phyloP scores from a whole-genome alignment of 1,140 invertebrate genomes.

The Drosophila serrata region DNA sequence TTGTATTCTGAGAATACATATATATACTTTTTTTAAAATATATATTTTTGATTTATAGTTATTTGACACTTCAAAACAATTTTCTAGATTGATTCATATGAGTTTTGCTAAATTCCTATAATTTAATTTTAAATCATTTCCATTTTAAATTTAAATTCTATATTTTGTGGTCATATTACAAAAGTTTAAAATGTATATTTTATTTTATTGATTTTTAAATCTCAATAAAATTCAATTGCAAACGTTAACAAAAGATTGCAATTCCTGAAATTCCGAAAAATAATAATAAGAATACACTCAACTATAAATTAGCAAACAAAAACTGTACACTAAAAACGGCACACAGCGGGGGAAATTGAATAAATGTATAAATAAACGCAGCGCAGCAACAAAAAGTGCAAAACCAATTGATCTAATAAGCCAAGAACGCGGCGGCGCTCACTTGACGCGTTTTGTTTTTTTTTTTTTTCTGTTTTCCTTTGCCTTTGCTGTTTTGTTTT shows the following conservation, averaged over 20 bases:
- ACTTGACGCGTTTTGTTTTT: slow-evolving; percentile 45
- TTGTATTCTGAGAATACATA: not conserved
- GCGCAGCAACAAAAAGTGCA: slow-evolving; percentile 56
- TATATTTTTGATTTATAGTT: slow-evolving; percentile 4
- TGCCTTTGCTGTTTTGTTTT: slow-evolving; percentile 36
- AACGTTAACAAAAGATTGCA: slow-evolving; percentile 23
- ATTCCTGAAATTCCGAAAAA: slow-evolving; percentile 23
- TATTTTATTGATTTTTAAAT: too few species aligned
- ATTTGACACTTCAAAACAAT: not conserved
- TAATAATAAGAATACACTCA: slow-evolving; percentile 20
- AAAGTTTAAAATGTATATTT: too few species aligned
- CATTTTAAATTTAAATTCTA: not conserved
- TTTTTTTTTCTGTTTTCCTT: slow-evolving; percentile 39
- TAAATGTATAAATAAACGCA: slow-evolving; percentile 53
- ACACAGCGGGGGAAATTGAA: slow-evolving; percentile 39
- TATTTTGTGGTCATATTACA: not conserved
- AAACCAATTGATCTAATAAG: slow-evolving; percentile 80
- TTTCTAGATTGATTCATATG: not conserved
- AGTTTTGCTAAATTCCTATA: too few species aligned
- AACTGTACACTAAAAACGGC: slow-evolving; percentile 58
- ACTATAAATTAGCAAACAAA: slow-evolving; percentile 64
- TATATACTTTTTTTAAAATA: not conserved
- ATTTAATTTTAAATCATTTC: not conserved
- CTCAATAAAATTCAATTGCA: slow-evolving; percentile 7
- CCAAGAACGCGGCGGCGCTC: slow-evolving; percentile 64